These are phyloP conservation scores for Papilio demoleus DNA, from an alignment of 2,888 invertebrate genomes.

Conservation along the genomic window DNA sequence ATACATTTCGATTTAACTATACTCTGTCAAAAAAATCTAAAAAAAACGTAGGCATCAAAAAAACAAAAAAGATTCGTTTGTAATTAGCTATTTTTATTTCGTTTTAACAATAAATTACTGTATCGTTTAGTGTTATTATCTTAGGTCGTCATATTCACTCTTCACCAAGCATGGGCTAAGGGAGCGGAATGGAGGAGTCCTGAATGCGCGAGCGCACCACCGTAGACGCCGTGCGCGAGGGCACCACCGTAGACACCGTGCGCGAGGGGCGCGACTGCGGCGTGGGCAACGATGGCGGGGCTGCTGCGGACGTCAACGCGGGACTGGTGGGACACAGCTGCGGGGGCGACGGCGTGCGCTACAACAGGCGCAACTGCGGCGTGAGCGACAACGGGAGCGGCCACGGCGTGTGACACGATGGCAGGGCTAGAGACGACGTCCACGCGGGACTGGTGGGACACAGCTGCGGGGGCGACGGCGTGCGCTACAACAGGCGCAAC, in stretches of 20 bases:
- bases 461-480: constrained; percentile 69
- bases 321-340: constrained; percentile 68
- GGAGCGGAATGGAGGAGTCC: constrained; percentile 55
- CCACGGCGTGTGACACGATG: constrained; percentile 49
- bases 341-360: constrained; percentile 47
- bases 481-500: constrained; percentile 53
- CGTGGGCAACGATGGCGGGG: constrained; percentile 57
- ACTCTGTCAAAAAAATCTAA: no score
- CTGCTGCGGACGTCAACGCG: constrained; percentile 63
- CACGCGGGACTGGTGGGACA: constrained; percentile 80
- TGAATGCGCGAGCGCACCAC: constrained; percentile 53
- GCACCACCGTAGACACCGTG: constrained; percentile 55
- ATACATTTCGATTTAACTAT: no score
- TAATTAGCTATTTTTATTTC: constrained; percentile 41
- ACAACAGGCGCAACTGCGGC: constrained; percentile 49
- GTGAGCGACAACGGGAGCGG: constrained; percentile 53
- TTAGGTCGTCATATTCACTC: constrained; percentile 67
- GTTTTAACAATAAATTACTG: constrained; percentile 55
- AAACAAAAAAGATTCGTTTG: constrained; percentile 27
- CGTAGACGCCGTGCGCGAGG: constrained; percentile 59
- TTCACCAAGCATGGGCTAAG: constrained; percentile 68
- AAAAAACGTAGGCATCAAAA: neutral
- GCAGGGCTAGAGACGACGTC: constrained; percentile 56
- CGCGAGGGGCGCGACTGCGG: constrained; percentile 48
- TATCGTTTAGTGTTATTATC: constrained; percentile 54